Base-by-base conservation (phyloP, 2,113 vertebrate species). In the Dipodomys stephensi region DNA sequence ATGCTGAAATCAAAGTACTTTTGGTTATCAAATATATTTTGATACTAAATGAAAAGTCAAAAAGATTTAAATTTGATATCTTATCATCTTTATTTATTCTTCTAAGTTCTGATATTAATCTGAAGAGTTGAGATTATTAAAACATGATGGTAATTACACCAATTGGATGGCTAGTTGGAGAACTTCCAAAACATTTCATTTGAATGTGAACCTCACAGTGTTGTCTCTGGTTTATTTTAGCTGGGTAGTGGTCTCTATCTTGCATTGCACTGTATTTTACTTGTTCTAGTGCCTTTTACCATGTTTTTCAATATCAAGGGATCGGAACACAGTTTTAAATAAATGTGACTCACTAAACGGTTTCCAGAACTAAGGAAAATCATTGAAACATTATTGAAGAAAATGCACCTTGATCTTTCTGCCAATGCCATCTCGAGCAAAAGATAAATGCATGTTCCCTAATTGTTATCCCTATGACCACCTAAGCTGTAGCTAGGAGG, bases 21-120 rank as follows among this genome's bases (percentile, higher is more conserved):
- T 16, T 80, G 72, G 83, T 60, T 53, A 78, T 3, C 65, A 25
- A 92, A 19, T 39, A 83, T 32, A 94, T 49, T 19, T 22, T 83
- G 7, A 88, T 92, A 69, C 15, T 46, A 83, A 84, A 81, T 9
- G 74, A 30, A 18, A 95, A 95, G 69, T 53, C 32, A 57, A 88
- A 86, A 20, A 79, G n/a, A 7, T 30, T 80, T 91, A 77, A 69
- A 67, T 19, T 39, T 80, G 7, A 60, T 49, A 20, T 57, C 12
- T 57, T 60, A 60, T 15, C 72, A 3, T 78, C 0, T 23, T 44
- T 67, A 30, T 92, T 88, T 30, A 39, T 67, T 72, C 1, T 69
- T 69, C 74, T 15, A 39, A 19, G 0, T n/a, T 88, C 7, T 23
- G 2, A 35, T 73, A 83, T 86, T 94, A 57, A 39, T 57, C 69